A percentile compares a stretch with the other conserved stretches of the same genome.
Evolutionary conservation across 2,888 invertebrate species (phyloP).

Genomic region (Thalpophila matura): DNA sequence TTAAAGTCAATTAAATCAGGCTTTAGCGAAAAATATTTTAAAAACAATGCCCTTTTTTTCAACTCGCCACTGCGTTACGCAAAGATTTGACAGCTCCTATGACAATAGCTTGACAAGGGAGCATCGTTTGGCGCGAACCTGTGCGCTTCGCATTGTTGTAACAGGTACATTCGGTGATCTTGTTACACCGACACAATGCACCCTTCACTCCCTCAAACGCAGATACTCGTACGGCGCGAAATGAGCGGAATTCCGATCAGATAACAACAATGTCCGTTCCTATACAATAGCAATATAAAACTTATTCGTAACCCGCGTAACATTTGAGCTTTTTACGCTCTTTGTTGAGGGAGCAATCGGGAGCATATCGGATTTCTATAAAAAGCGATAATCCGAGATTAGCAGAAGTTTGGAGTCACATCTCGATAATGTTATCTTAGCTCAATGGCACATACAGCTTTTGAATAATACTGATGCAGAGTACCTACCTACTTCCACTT

Average conservation of each 20-base stretch:
- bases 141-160: slow-evolving; percentile 74
- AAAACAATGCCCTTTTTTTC: slow-evolving; percentile 33
- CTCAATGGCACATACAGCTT: background rate
- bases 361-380: slow-evolving; percentile 72
- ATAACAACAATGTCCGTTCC: slow-evolving; percentile 83
- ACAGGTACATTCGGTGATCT: slow-evolving; percentile 87
- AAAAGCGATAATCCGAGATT: slow-evolving; percentile 64
- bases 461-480: slow-evolving; percentile 15
- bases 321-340: slow-evolving; percentile 74
- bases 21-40: no score
- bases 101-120: slow-evolving; percentile 72
- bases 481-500: background rate
- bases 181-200: slow-evolving; percentile 83
- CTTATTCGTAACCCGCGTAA: slow-evolving; percentile 72
- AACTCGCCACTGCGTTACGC: slow-evolving; percentile 51
- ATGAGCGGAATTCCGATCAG: slow-evolving; percentile 88
- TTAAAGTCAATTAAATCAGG: no score
- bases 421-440: background rate
- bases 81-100: slow-evolving; percentile 58
- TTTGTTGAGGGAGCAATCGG: slow-evolving; percentile 65
- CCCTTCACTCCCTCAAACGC: slow-evolving; percentile 83
- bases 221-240: slow-evolving; percentile 51
- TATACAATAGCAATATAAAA: slow-evolving; percentile 78
- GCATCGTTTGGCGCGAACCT: slow-evolving; percentile 76
- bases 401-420: slow-evolving; percentile 18